These are phyloP conservation scores for Allacma fusca DNA, from an alignment of 2,888 invertebrate genomes.

Conservation along the genomic window DNA sequence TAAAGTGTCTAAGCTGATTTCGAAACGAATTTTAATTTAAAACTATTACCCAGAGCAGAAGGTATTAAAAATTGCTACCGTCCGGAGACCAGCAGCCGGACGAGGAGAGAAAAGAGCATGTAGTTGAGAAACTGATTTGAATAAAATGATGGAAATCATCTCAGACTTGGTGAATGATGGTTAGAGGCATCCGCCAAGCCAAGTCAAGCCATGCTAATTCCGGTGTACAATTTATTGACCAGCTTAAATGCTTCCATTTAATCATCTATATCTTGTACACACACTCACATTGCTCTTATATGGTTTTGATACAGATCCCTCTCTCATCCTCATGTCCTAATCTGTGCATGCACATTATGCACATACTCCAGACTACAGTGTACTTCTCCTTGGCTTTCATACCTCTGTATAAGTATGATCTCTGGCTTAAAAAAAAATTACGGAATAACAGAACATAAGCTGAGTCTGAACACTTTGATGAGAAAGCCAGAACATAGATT, in stretches of 20 bases:
- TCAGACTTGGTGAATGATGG: slow-evolving; percentile 2
- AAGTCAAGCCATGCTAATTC: not conserved
- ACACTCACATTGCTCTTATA: not conserved
- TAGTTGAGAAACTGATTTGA: not conserved
- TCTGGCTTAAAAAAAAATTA: no score
- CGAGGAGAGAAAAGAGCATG: not conserved
- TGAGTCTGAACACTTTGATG: no score
- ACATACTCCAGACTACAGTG: no score
- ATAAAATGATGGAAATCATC: slow-evolving; percentile 12
- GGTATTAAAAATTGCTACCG: slow-evolving; percentile 12
- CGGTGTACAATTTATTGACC: slow-evolving; percentile 7
- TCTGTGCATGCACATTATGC: no score
- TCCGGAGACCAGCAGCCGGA: not conserved
- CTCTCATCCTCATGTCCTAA: no score
- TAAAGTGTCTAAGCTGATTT: not conserved
- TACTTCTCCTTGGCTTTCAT: no score
- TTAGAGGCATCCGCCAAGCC: not conserved
- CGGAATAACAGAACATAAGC: no score
- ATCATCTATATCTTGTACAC: not conserved
- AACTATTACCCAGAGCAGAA: not conserved
- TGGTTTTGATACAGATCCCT: no score
- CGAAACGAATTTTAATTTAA: not conserved
- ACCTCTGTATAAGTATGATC: no score
- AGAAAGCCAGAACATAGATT: no score
- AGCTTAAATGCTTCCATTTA: slow-evolving; percentile 1